Evolutionary conservation across 2,113 vertebrate species (phyloP).

Genomic region (Anolis carolinensis): DNA sequence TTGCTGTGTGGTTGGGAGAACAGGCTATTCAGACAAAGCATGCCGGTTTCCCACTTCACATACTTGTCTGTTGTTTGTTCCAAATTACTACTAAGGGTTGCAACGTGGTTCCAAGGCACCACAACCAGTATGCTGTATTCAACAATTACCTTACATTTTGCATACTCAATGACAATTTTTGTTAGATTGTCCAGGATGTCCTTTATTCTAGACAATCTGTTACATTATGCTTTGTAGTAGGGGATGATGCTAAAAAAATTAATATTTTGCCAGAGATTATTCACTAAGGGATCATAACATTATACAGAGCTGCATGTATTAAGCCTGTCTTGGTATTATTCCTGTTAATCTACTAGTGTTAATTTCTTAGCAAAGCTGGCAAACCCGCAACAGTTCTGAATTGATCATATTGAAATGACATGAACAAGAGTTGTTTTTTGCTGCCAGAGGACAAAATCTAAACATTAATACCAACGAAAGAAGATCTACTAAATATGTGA

Average conservation of each 20-base stretch:
- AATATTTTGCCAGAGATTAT: constrained; percentile 26
- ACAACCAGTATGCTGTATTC: neutral
- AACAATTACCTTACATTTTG: neutral
- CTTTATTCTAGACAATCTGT: constrained; percentile 24
- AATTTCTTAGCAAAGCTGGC: constrained; percentile 42
- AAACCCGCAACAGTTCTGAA: constrained; percentile 51
- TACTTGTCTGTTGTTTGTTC: neutral
- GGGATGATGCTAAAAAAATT: neutral
- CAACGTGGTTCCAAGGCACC: constrained; percentile 20
- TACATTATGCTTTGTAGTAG: neutral
- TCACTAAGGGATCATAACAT: neutral
- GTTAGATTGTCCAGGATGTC: too few species aligned
- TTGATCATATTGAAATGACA: constrained; percentile 39
- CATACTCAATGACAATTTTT: constrained; percentile 6
- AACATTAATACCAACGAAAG: too few species aligned
- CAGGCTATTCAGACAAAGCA: neutral
- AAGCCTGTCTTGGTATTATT: constrained; percentile 8
- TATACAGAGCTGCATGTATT: constrained; percentile 24
- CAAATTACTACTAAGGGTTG: neutral
- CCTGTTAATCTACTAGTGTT: constrained; percentile 29
- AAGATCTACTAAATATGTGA: too few species aligned
- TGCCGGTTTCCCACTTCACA: constrained; percentile 5
- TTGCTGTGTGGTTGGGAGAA: neutral
- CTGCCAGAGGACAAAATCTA: too few species aligned
- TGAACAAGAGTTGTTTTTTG: constrained; percentile 36